Base-by-base conservation (phyloP, 2,113 vertebrate genomes). In the Tympanuchus pallidicinctus region DNA sequence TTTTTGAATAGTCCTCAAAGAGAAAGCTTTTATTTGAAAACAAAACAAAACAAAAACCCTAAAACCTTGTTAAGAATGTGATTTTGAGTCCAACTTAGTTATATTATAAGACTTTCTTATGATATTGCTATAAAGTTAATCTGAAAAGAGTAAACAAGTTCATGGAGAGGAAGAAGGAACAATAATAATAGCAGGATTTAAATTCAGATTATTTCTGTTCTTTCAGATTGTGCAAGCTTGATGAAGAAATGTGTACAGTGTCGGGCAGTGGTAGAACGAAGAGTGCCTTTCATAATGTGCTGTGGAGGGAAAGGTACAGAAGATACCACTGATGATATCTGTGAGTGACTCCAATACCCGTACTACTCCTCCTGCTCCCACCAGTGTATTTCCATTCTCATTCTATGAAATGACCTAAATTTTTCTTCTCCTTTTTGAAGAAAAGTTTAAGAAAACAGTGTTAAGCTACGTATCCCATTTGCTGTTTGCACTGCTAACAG, bases 191-290 rank as follows among this genome's bases (percentile, higher is more conserved):
- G 6, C 18, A 27, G 32, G 13, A 78, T 79, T 67, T 27, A 12
- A 64, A 72, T 10, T 28, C 88, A 47, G 85, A 86, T 72, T 63
- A 20, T 36, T 32, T 81, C 50, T 90, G 1, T 84, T 52, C 82
- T 80, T 34, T 22, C 97, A 99, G 99, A 99, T 92, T 99, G 99
- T 97, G 99, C 99, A 86, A 99, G 96, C 96, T 98, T 99, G 92
- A 99, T 99, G 99, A 99, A 99, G 98, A 99, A 99, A 93, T 99
- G 99, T 89, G 99, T 99, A 56, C 99, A 99, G 96, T 99, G 99
- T 89, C 99, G 99, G 77, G 99, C 99, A 71, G 98, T 99, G 54
- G 99, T 99, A 82, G 99, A 99, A 88, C 98, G 98, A 88, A 98
- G 99, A 97, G 99, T 98, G 83, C 99, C 99, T 93, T 99, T 99